These are phyloP conservation scores for Holcopasites calliopsidis DNA, from an alignment of 1,140 invertebrate genomes.

Conservation along the genomic window DNA sequence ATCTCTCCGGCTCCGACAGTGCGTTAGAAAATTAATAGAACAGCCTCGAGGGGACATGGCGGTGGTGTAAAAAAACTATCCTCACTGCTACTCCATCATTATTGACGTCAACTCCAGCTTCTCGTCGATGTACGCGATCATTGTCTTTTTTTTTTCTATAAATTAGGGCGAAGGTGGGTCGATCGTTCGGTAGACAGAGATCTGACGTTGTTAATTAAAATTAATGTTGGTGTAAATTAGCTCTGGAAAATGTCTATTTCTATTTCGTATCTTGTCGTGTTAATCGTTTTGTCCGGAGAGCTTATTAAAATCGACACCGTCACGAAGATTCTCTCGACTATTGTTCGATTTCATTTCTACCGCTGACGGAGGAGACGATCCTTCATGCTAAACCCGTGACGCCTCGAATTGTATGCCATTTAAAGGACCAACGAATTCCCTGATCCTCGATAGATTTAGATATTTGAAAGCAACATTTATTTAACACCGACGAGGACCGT, in stretches of 20 bases:
- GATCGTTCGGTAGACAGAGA: background rate
- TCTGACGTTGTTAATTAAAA: background rate
- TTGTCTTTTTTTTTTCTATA: too few species aligned
- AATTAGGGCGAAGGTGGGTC: constrained; percentile 13
- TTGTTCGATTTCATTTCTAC: background rate
- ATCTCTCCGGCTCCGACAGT: constrained; percentile 30
- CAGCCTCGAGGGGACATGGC: background rate
- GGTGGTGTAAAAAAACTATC: background rate
- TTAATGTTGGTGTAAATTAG: too few species aligned
- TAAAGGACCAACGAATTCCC: background rate
- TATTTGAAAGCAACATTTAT: background rate
- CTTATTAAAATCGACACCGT: too few species aligned
- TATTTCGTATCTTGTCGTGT: too few species aligned
- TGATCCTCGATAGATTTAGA: background rate
- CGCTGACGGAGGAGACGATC: background rate
- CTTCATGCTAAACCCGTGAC: background rate
- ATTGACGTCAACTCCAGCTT: background rate
- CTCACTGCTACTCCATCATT: background rate
- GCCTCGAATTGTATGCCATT: background rate
- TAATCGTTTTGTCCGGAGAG: too few species aligned
- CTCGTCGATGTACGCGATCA: constrained; percentile 18
- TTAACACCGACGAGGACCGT: too few species aligned
- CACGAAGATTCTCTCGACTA: background rate
- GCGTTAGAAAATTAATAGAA: constrained; percentile 63
- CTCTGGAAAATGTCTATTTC: too few species aligned